A percentile compares a stretch with the other conserved stretches of the same genome.
Evolutionary conservation across 2,888 invertebrate species (phyloP).

Genomic region (Tetranychus piercei): DNA sequence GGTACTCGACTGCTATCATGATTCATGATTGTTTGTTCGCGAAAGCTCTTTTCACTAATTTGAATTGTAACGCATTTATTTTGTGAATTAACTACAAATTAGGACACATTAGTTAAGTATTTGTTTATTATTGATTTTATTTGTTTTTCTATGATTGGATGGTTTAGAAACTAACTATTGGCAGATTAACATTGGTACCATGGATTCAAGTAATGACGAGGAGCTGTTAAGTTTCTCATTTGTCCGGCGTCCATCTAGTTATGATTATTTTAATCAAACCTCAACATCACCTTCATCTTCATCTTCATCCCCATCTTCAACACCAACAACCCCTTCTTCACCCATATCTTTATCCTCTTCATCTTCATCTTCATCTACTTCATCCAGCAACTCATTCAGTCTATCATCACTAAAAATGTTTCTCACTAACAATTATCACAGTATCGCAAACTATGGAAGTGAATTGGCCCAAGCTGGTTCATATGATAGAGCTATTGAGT

Average conservation of each 20-base stretch:
- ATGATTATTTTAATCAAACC: not conserved
- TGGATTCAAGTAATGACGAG: not conserved
- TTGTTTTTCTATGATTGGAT: not conserved
- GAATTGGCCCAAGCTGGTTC: not conserved
- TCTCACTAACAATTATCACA: not conserved
- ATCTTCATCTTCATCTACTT: not conserved
- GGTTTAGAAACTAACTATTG: not conserved
- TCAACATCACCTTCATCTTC: not conserved
- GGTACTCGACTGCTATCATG: no score
- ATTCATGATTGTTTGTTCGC: no score
- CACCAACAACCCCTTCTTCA: not conserved
- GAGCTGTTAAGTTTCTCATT: not conserved
- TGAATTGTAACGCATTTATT: no score
- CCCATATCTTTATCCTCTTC: not conserved
- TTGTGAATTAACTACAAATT: no score
- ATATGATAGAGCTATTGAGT: not conserved
- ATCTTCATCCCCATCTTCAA: not conserved
- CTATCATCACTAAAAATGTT: not conserved
- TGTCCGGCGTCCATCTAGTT: not conserved
- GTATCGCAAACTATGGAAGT: not conserved
- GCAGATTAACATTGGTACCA: not conserved
- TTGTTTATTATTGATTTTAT: not conserved
- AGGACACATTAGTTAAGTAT: no score
- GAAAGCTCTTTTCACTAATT: no score
- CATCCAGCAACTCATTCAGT: not conserved